Evolutionary conservation across 2,113 vertebrate species (phyloP).

Genomic region (Spheniscus mendiculus): DNA sequence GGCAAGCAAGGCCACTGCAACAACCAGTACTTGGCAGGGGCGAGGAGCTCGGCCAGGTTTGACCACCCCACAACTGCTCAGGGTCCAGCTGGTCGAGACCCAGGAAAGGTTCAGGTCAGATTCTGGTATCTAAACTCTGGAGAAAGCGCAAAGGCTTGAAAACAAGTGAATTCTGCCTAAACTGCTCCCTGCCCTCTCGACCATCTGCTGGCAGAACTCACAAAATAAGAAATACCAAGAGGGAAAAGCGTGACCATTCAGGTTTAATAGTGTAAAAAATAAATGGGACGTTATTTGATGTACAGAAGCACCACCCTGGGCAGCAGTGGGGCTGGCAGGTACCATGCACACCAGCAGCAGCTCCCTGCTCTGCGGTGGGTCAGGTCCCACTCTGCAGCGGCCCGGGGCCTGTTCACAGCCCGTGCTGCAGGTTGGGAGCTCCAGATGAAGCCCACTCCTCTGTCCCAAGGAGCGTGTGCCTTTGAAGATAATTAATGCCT

Average conservation of each 20-base stretch:
- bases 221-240: background rate
- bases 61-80: background rate
- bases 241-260: background rate
- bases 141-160: background rate
- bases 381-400: accelerated
- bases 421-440: background rate
- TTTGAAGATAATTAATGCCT: background rate
- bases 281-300: background rate
- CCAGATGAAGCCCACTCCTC: background rate
- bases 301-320: background rate
- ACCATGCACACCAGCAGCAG: background rate
- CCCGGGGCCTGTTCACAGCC: accelerated
- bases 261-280: background rate
- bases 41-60: background rate
- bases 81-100: background rate
- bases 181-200: background rate
- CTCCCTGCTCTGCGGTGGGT: background rate
- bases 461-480: background rate
- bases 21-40: background rate
- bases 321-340: background rate
- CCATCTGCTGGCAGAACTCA: background rate
- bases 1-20: background rate
- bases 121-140: background rate
- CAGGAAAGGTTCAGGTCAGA: background rate
- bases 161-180: background rate